Percentiles rank a stretch among this genome's conserved stretches.
Conservation (phyloP, 2,797 vertebrate genomes). For the Pseudochromis fuscus region DNA sequence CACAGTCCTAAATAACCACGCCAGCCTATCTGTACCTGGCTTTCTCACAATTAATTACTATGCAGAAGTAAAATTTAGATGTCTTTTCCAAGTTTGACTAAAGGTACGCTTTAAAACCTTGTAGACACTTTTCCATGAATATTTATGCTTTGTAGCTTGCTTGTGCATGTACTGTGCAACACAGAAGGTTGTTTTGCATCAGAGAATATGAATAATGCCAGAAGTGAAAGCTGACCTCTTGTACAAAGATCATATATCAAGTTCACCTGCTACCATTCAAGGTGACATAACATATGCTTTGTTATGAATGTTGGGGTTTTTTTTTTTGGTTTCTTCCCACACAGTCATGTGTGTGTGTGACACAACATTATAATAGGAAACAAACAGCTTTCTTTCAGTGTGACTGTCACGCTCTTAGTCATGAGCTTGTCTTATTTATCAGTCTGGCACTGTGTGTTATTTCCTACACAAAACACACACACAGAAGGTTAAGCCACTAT, state of each 20-base stretch:
- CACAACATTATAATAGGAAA: neutral
- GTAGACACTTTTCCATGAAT: slow-evolving; percentile 55
- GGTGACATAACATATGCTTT: slow-evolving; percentile 55
- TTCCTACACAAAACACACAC: neutral
- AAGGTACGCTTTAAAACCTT: slow-evolving; percentile 49
- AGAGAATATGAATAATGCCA: slow-evolving; percentile 65
- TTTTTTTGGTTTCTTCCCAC: no score
- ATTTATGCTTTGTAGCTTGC: slow-evolving; percentile 51
- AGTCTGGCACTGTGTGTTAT: neutral
- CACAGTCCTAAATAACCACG: neutral
- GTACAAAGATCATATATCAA: slow-evolving; percentile 69
- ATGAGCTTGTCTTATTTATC: neutral
- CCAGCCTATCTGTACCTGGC: neutral
- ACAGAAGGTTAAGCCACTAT: neutral
- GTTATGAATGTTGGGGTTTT: slow-evolving; percentile 36
- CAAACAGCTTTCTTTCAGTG: neutral
- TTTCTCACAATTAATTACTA: slow-evolving; percentile 25
- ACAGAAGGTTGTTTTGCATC: slow-evolving; percentile 64
- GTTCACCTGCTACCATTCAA: slow-evolving; percentile 55
- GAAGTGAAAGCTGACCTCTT: slow-evolving; percentile 68
- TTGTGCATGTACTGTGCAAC: slow-evolving; percentile 45
- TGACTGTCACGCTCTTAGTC: neutral
- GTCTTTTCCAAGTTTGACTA: slow-evolving; percentile 38
- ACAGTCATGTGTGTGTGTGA: neutral
- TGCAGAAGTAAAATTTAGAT: slow-evolving; percentile 50